Percentiles rank a stretch among this genome's conserved stretches.
phyloP scores from a whole-genome alignment of 2,797 vertebrate genomes.

The Darevskia mixta region DNA sequence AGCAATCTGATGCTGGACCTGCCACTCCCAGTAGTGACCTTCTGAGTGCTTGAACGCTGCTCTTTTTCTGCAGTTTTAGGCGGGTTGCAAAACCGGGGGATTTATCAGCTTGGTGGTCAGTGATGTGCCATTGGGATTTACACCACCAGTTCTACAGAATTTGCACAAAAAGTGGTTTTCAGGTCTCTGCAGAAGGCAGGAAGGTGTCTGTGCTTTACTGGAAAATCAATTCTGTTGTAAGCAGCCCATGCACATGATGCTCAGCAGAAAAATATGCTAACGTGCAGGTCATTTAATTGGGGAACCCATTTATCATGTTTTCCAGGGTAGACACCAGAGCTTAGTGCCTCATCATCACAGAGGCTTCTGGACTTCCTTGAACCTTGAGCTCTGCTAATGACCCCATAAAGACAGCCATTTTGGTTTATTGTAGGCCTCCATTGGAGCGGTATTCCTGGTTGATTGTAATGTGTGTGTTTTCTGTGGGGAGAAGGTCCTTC shows the following conservation, averaged over 20 bases:
- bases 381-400: slow-evolving; percentile 36
- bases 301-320: slow-evolving; percentile 74
- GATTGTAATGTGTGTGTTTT: slow-evolving; percentile 43
- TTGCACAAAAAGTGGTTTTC: slow-evolving; percentile 45
- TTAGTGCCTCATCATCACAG: slow-evolving; percentile 36
- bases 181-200: slow-evolving; percentile 60
- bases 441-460: slow-evolving; percentile 50
- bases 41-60: too few species aligned
- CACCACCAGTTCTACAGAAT: slow-evolving; percentile 9
- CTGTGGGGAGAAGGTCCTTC: slow-evolving; percentile 28
- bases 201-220: slow-evolving; percentile 68
- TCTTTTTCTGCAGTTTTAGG: neutral
- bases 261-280: slow-evolving; percentile 73
- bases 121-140: slow-evolving; percentile 21
- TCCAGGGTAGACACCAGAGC: slow-evolving; percentile 53
- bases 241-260: slow-evolving; percentile 56
- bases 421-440: slow-evolving; percentile 12
- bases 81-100: neutral
- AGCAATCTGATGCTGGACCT: neutral
- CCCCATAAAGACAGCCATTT: slow-evolving; percentile 31
- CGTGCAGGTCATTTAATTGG: slow-evolving; percentile 63
- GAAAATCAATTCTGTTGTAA: slow-evolving; percentile 72
- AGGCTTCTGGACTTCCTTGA: slow-evolving; percentile 70
- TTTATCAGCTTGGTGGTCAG: neutral
- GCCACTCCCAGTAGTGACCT: neutral